A percentile compares a stretch with the other conserved stretches of the same genome.
These are phyloP conservation scores for Drosophila eugracilis DNA, from an alignment of 1,140 invertebrate species.

Conservation along the genomic window DNA sequence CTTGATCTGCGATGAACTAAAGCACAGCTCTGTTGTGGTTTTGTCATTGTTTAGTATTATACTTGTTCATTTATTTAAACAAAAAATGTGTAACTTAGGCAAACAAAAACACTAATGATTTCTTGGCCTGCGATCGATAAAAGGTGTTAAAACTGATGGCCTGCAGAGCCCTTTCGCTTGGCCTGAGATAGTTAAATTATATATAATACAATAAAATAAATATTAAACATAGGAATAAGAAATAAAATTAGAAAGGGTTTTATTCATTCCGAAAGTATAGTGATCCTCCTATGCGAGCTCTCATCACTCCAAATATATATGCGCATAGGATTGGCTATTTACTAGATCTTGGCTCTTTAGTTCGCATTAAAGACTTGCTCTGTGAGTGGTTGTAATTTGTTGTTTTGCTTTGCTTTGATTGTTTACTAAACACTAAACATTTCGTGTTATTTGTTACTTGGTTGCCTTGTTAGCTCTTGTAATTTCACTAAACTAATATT, in stretches of 20 bases:
- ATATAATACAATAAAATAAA: slow-evolving; percentile 84
- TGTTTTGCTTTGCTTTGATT: slow-evolving; percentile 30
- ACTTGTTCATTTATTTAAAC: slow-evolving; percentile 69
- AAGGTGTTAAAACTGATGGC: slow-evolving; percentile 35
- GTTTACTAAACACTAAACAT: slow-evolving; percentile 52
- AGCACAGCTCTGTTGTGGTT: slow-evolving; percentile 48
- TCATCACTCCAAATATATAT: slow-evolving; percentile 9
- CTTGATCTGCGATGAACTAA: slow-evolving; percentile 41
- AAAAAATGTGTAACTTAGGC: slow-evolving; percentile 72
- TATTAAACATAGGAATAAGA: slow-evolving; percentile 76
- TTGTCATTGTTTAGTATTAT: slow-evolving; percentile 36
- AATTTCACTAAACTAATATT: slow-evolving; percentile 83
- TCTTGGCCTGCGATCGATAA: slow-evolving; percentile 28
- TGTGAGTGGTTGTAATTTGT: slow-evolving; percentile 32
- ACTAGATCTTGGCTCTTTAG: slow-evolving; percentile 45
- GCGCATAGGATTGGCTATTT: slow-evolving; percentile 37
- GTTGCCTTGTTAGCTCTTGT: slow-evolving; percentile 63
- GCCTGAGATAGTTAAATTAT: slow-evolving; percentile 73
- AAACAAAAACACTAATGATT: slow-evolving; percentile 59
- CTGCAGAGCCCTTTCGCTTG: slow-evolving; percentile 29
- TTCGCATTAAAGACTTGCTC: slow-evolving; percentile 43
- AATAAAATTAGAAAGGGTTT: slow-evolving; percentile 73
- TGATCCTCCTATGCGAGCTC: slow-evolving; percentile 23
- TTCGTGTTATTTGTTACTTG: slow-evolving; percentile 47
- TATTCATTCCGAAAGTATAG: slow-evolving; percentile 64